phyloP scores from a whole-genome alignment of 2,888 invertebrate species.

The Serripes groenlandicus region DNA sequence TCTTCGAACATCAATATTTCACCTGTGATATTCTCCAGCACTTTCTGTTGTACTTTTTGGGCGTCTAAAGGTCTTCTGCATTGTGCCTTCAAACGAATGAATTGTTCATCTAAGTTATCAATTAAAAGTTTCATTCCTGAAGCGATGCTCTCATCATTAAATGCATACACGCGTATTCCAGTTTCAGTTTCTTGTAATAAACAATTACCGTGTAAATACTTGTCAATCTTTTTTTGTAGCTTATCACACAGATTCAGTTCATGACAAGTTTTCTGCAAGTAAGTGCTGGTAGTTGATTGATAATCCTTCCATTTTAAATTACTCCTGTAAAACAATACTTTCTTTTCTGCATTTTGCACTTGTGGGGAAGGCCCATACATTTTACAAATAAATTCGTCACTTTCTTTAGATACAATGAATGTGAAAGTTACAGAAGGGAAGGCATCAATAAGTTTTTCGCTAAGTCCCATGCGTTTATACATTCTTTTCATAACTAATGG shows the following conservation, averaged over 20 bases:
- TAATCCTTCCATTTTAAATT: neutral
- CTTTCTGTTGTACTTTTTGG: neutral
- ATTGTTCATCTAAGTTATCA: neutral
- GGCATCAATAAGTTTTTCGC: neutral
- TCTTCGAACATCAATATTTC: neutral
- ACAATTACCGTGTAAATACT: neutral
- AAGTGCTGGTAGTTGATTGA: too few species aligned
- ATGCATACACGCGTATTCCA: neutral
- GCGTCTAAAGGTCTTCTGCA: neutral
- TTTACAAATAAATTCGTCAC: neutral
- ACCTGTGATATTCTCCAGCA: neutral
- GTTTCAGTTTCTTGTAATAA: neutral
- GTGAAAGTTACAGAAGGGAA: neutral
- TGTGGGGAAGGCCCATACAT: neutral
- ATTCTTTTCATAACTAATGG: neutral
- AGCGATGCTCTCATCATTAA: neutral
- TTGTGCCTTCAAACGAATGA: neutral
- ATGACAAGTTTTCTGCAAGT: neutral
- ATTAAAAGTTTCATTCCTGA: neutral
- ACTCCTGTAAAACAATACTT: neutral
- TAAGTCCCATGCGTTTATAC: neutral
- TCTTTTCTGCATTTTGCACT: neutral
- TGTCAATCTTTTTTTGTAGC: slow-evolving; percentile 1
- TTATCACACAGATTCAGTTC: neutral
- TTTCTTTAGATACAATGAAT: neutral